Evolutionary conservation across 1,140 invertebrate genomes (phyloP).

Genomic region (Eriosoma lanigerum): DNA sequence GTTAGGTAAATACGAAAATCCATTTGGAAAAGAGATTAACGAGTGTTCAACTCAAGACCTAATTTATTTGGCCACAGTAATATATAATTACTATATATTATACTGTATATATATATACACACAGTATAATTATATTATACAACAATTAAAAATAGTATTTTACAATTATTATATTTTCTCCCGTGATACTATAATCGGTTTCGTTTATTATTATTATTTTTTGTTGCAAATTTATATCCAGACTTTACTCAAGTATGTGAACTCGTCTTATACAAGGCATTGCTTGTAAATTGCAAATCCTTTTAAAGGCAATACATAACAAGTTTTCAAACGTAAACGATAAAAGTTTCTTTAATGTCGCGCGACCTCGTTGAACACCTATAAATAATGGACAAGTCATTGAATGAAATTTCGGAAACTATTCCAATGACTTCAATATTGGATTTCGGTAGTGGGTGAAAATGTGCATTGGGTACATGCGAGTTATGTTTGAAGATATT

Average conservation of each 20-base stretch:
- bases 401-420: constrained; percentile 24
- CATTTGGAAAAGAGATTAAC: too few species aligned
- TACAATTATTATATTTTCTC: too few species aligned
- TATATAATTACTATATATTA: too few species aligned
- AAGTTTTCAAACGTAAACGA: constrained; percentile 8
- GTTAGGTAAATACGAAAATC: too few species aligned
- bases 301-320: background rate
- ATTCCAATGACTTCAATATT: constrained; percentile 34
- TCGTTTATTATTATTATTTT: background rate
- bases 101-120: too few species aligned
- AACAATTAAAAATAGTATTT: too few species aligned
- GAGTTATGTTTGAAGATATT: constrained; percentile 25
- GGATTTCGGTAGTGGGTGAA: background rate
- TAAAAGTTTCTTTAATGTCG: constrained; percentile 2
- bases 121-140: too few species aligned
- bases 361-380: background rate
- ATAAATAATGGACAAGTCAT: constrained; percentile 35
- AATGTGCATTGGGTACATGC: background rate
- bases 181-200: too few species aligned
- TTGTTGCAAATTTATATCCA: background rate
- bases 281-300: background rate
- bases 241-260: constrained; percentile 7
- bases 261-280: background rate
- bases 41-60: too few species aligned
- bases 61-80: too few species aligned